A percentile compares a stretch with the other conserved stretches of the same genome.
phyloP scores from a whole-genome alignment of 2,888 invertebrate genomes.

The Caenorhabditis imperialis region DNA sequence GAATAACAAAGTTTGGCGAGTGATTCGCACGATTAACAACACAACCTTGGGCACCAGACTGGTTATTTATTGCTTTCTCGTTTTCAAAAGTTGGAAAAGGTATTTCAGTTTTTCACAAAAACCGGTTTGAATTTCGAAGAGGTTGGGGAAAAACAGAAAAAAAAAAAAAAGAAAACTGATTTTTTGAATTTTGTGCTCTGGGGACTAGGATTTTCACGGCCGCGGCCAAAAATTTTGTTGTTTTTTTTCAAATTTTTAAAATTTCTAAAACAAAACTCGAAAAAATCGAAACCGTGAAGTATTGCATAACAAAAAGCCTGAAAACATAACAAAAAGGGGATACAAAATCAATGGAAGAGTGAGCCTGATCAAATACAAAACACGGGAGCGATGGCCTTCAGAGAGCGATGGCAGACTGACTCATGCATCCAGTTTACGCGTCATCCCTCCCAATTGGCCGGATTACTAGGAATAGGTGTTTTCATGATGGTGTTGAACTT shows the following conservation, averaged over 20 bases:
- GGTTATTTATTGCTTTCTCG: no score
- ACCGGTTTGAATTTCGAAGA: no score
- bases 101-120: no score
- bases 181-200: no score
- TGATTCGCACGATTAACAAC: slow-evolving; percentile 10
- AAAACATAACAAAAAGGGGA: slow-evolving; percentile 2
- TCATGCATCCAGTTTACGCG: slow-evolving; percentile 8
- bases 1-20: slow-evolving; percentile 2
- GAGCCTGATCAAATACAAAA: slow-evolving; percentile 6
- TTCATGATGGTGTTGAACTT: slow-evolving; percentile 14
- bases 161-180: no score
- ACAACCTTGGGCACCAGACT: neutral
- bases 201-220: no score
- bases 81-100: no score
- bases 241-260: no score
- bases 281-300: neutral
- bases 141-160: no score
- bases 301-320: no score
- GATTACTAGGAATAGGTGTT: slow-evolving; percentile 6
- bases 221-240: no score
- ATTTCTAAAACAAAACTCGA: neutral
- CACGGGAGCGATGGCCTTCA: neutral
- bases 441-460: neutral
- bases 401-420: slow-evolving; percentile 1
- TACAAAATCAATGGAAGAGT: neutral